phyloP scores from a whole-genome alignment of 1,140 invertebrate genomes.

The Maconellicoccus hirsutus region DNA sequence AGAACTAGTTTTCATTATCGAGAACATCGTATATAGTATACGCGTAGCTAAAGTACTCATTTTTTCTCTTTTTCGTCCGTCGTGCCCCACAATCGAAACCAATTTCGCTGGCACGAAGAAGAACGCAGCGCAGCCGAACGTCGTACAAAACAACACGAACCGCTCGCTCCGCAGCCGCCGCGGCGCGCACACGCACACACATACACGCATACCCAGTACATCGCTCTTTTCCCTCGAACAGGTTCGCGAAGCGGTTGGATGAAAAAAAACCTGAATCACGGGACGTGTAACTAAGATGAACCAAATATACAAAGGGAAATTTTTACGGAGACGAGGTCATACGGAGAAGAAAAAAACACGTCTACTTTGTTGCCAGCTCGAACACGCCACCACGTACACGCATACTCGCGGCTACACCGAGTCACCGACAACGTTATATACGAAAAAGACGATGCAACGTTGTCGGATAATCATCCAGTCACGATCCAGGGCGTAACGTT shows the following conservation, averaged over 20 bases:
- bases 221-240: neutral
- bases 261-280: slow-evolving; percentile 10
- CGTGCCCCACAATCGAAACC: too few relatives aligned
- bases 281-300: slow-evolving; percentile 14
- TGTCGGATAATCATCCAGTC: slow-evolving; percentile 17
- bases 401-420: neutral
- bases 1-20: too few relatives aligned
- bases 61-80: too few relatives aligned
- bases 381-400: neutral
- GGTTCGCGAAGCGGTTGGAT: neutral
- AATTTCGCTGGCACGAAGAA: too few relatives aligned
- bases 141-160: neutral
- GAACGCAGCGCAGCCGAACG: too few relatives aligned
- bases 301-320: slow-evolving; percentile 19
- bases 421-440: too few relatives aligned
- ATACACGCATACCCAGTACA: too few relatives aligned
- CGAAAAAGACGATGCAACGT: neutral
- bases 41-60: too few relatives aligned
- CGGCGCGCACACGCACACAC: neutral
- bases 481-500: slow-evolving; percentile 15
- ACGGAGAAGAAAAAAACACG: slow-evolving; percentile 13
- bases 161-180: neutral
- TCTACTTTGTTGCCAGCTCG: neutral
- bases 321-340: slow-evolving; percentile 17
- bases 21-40: too few relatives aligned